These are phyloP conservation scores for Pseudotriccus pelzelni DNA, from an alignment of 2,797 vertebrate species.

Conservation along the genomic window DNA sequence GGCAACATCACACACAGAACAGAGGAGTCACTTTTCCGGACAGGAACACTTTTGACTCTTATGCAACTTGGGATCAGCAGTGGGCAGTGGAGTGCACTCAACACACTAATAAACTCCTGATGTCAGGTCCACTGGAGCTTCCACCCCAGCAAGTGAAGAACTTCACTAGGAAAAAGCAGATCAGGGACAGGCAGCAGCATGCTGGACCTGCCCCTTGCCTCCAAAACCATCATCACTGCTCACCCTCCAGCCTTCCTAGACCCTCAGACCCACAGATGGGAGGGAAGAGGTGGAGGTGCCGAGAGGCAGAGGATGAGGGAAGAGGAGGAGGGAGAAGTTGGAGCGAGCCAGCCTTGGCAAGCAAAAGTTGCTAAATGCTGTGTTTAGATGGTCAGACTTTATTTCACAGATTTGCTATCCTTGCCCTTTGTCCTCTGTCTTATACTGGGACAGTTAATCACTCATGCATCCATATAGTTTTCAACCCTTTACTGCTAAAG, in stretches of 20 bases:
- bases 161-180: background rate
- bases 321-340: background rate
- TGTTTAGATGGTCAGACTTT: background rate
- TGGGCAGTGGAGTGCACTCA: background rate
- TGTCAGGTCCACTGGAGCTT: background rate
- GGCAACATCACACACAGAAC: background rate
- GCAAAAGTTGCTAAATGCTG: background rate
- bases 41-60: background rate
- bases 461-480: fast-evolving
- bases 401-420: background rate
- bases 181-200: background rate
- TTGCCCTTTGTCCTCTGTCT: background rate
- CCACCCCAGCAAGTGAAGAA: background rate
- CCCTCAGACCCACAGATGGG: background rate
- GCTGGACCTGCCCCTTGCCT: background rate
- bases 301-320: background rate
- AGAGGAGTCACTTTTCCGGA: background rate
- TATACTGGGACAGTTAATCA: background rate
- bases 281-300: background rate
- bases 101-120: background rate
- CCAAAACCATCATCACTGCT: background rate
- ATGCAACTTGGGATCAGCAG: background rate
- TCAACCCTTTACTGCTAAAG: background rate
- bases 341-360: background rate
- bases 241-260: background rate